Conservation (phyloP, 2,113 vertebrate genomes). For the Chaetodon auriga region DNA sequence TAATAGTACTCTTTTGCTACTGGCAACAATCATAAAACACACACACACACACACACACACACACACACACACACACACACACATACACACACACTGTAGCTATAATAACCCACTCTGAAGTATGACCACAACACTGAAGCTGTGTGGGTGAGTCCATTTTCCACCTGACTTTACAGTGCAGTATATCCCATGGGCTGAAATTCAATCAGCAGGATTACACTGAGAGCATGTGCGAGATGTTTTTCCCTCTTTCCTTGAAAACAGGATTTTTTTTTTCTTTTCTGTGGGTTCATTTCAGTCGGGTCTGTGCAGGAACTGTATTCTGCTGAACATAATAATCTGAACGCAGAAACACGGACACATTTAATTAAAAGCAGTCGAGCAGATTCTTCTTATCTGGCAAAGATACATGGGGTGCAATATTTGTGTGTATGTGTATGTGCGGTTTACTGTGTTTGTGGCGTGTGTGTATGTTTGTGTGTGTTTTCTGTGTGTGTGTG, state of each 20-base stretch:
- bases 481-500: neutral
- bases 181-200: slow-evolving; percentile 49
- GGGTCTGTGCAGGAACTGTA: slow-evolving; percentile 1
- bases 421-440: neutral
- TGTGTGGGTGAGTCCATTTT: slow-evolving; percentile 54
- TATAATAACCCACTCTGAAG: slow-evolving; percentile 58
- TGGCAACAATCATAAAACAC: slow-evolving; percentile 22
- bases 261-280: slow-evolving; percentile 17
- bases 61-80: no score
- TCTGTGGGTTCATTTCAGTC: slow-evolving; percentile 9
- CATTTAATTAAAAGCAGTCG: slow-evolving; percentile 51
- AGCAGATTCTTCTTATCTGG: slow-evolving; percentile 19
- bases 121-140: slow-evolving; percentile 30
- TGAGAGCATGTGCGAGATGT: neutral
- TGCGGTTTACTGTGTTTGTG: neutral
- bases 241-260: slow-evolving; percentile 32
- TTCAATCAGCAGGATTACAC: slow-evolving; percentile 62
- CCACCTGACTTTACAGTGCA: slow-evolving; percentile 43
- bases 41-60: neutral
- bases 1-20: slow-evolving; percentile 36
- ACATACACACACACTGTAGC: neutral
- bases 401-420: slow-evolving; percentile 21
- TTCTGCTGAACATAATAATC: slow-evolving; percentile 26
- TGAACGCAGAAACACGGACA: slow-evolving; percentile 7
- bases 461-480: neutral